These are phyloP conservation scores for Halictus rubicundus DNA, from an alignment of 1,140 invertebrate genomes.

Conservation along the genomic window DNA sequence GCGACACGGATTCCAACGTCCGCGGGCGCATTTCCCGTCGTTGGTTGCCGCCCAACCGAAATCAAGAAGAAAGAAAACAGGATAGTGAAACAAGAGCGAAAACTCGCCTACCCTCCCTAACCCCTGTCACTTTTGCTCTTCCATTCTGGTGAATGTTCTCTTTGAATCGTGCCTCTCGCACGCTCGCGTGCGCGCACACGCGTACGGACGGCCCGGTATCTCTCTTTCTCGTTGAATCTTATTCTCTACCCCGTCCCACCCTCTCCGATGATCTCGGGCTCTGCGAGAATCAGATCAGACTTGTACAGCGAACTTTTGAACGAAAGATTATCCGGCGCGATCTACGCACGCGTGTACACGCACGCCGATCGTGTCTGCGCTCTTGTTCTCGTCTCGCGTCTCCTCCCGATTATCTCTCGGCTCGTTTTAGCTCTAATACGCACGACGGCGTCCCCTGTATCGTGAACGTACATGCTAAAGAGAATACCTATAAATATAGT, in stretches of 20 bases:
- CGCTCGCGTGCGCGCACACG: too few relatives aligned
- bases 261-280: conserved; percentile 23
- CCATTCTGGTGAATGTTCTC: background rate
- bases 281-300: conserved; percentile 65
- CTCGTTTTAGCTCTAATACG: conserved; percentile 29
- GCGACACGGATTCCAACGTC: background rate
- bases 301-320: conserved; percentile 71
- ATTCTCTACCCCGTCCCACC: background rate
- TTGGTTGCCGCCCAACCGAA: background rate
- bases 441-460: conserved; percentile 56
- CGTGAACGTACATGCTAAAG: conserved; percentile 74
- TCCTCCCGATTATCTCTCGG: conserved; percentile 13
- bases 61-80: background rate
- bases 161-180: background rate
- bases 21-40: background rate
- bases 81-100: background rate
- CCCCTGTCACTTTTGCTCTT: background rate
- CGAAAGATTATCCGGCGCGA: conserved; percentile 70
- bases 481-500: conserved; percentile 79
- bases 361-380: conserved; percentile 43
- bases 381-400: background rate
- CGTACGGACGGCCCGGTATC: too few relatives aligned
- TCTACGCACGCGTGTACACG: conserved; percentile 70
- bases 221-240: background rate
- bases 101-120: background rate